These are phyloP conservation scores for Diabrotica undecimpunctata DNA, from an alignment of 1,140 invertebrate species.

Conservation along the genomic window DNA sequence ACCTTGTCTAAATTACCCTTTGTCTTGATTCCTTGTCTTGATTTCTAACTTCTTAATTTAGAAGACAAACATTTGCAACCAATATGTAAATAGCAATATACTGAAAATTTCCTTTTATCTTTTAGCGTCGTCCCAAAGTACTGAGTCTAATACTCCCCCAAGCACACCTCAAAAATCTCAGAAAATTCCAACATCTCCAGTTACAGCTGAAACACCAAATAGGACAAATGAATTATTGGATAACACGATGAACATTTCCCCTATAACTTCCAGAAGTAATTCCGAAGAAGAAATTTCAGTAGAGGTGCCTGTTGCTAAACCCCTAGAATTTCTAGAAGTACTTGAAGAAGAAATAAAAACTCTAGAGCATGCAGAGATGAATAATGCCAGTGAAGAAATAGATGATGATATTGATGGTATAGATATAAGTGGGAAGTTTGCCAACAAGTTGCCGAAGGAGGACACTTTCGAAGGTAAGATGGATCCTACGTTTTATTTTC, in stretches of 20 bases:
- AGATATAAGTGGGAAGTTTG: background rate
- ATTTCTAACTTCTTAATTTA: too few relatives aligned
- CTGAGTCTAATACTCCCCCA: background rate
- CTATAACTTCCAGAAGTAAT: constrained; percentile 47
- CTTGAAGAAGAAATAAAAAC: background rate
- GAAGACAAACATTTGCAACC: too few relatives aligned
- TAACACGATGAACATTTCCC: constrained; percentile 55
- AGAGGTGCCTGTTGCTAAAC: background rate
- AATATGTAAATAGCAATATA: too few relatives aligned
- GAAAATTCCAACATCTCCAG: constrained; percentile 40
- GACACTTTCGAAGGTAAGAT: background rate
- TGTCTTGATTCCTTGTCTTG: too few relatives aligned
- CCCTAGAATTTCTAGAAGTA: background rate
- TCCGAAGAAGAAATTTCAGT: constrained; percentile 1
- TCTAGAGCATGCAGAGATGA: background rate
- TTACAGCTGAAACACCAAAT: constrained; percentile 46
- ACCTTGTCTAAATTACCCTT: too few relatives aligned
- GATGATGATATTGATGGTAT: background rate
- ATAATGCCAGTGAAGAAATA: background rate
- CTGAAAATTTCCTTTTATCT: too few relatives aligned
- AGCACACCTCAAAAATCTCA: constrained; percentile 1
- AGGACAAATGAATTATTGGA: constrained; percentile 53
- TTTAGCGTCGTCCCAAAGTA: background rate
- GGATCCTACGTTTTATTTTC: background rate
- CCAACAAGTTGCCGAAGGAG: background rate